Evolutionary conservation across 2,888 invertebrate species (phyloP).

Genomic region (Pollenia griseotomentosa): DNA sequence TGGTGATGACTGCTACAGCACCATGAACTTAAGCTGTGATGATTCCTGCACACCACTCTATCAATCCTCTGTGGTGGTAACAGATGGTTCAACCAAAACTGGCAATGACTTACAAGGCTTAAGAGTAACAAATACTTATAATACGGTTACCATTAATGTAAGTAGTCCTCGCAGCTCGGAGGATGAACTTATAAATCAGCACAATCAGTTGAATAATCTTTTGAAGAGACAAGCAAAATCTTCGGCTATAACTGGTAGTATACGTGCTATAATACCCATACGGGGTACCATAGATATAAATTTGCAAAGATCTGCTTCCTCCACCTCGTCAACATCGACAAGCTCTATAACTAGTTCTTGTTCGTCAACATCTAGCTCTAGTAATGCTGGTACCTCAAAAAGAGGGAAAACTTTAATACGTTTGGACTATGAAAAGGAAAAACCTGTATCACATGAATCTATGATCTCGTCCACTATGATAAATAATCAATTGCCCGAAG

Average conservation of each 20-base stretch:
- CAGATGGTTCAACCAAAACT: conserved; percentile 84
- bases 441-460: conserved; percentile 45
- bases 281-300: conserved; percentile 77
- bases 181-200: conserved; percentile 81
- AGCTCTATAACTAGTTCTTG: conserved; percentile 77
- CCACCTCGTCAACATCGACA: conserved; percentile 80
- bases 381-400: conserved; percentile 73
- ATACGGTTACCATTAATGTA: conserved; percentile 87
- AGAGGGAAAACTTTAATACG: conserved; percentile 82
- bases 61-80: conserved; percentile 90
- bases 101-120: conserved; percentile 75
- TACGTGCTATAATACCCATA: conserved; percentile 85
- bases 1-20: conserved; percentile 90
- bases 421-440: conserved; percentile 81
- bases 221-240: conserved; percentile 78
- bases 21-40: conserved; percentile 88
- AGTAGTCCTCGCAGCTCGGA: conserved; percentile 78
- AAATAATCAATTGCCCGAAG: conserved; percentile 52
- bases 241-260: conserved; percentile 69
- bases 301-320: conserved; percentile 81
- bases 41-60: conserved; percentile 87
- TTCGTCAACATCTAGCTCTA: conserved; percentile 76
- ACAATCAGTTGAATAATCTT: conserved; percentile 82
- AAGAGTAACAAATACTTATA: conserved; percentile 85
- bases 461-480: conserved; percentile 52